Evolutionary conservation across 2,888 invertebrate genomes (phyloP).

Genomic region (Encarsia formosa): DNA sequence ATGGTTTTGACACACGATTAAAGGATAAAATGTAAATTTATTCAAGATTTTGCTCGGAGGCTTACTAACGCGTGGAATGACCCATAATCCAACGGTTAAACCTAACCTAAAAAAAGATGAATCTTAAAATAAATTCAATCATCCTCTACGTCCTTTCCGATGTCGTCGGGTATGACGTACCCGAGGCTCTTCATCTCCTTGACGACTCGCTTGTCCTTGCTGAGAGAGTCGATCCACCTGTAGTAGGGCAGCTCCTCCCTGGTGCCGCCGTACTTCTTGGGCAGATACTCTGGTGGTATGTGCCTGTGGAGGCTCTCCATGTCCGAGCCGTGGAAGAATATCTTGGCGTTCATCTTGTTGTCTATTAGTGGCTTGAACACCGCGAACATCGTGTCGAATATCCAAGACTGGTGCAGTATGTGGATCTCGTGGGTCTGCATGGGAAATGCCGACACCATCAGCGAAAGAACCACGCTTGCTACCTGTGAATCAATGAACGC

Average conservation of each 20-base stretch:
- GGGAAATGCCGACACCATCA: conserved; percentile 63
- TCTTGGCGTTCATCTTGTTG: conserved; percentile 62
- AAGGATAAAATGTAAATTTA: too few species aligned
- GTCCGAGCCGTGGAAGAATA: conserved; percentile 71
- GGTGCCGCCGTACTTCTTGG: conserved; percentile 65
- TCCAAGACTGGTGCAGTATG: conserved; percentile 76
- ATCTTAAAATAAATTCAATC: too few species aligned
- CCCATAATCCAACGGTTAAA: too few species aligned
- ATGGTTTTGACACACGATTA: too few species aligned
- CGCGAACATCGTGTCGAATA: conserved; percentile 73
- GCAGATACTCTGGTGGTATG: conserved; percentile 66
- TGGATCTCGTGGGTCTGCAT: conserved; percentile 71
- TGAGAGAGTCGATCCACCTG: conserved; percentile 68
- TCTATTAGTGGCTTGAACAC: conserved; percentile 75
- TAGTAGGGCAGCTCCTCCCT: conserved; percentile 70
- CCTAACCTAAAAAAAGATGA: too few species aligned
- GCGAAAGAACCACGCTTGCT: conserved; percentile 44
- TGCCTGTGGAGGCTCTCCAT: conserved; percentile 70
- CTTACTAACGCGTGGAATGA: too few species aligned
- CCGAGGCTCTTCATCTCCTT: conserved; percentile 64
- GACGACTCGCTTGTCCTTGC: conserved; percentile 56
- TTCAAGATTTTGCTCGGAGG: too few species aligned
- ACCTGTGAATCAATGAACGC: conserved; percentile 35
- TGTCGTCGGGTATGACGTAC: conserved; percentile 54
- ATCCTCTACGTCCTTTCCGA: conserved; percentile 10